These are phyloP conservation scores for Melinaea menophilus DNA, from an alignment of 2,888 invertebrate species.

Conservation along the genomic window DNA sequence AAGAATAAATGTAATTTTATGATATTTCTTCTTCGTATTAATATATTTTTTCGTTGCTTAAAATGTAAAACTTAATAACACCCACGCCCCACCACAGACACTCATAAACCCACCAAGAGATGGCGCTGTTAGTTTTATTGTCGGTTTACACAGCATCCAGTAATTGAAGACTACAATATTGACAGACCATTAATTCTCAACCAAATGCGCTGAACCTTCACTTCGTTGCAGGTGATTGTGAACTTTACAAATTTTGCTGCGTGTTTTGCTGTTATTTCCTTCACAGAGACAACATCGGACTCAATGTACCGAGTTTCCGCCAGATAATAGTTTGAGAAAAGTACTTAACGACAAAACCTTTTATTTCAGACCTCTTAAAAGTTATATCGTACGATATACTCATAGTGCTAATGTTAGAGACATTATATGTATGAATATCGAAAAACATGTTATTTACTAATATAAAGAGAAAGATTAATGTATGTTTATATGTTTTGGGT, in stretches of 20 bases:
- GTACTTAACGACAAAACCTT: background rate
- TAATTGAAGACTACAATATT: conserved; percentile 74
- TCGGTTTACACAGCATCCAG: conserved; percentile 69
- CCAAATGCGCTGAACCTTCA: conserved; percentile 74
- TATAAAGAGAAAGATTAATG: too few species aligned
- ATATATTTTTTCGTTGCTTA: too few species aligned
- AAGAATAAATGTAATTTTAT: too few species aligned
- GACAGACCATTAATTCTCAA: conserved; percentile 77
- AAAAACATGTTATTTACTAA: too few species aligned
- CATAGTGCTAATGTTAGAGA: too few species aligned
- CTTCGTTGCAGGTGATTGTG: conserved; percentile 69
- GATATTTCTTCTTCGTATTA: too few species aligned
- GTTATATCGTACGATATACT: background rate
- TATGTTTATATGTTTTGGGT: too few species aligned
- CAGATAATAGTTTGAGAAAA: conserved; percentile 29
- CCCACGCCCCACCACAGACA: conserved; percentile 10
- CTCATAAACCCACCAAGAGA: conserved; percentile 65
- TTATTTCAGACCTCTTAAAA: background rate
- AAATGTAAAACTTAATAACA: too few species aligned
- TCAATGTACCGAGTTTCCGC: conserved; percentile 41
- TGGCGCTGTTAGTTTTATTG: conserved; percentile 68
- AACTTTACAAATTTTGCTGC: conserved; percentile 76
- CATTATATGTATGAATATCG: too few species aligned
- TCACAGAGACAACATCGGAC: conserved; percentile 46
- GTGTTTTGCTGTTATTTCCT: conserved; percentile 65